phyloP scores from a whole-genome alignment of 1,140 invertebrate species.

The Drepana arcuata region DNA sequence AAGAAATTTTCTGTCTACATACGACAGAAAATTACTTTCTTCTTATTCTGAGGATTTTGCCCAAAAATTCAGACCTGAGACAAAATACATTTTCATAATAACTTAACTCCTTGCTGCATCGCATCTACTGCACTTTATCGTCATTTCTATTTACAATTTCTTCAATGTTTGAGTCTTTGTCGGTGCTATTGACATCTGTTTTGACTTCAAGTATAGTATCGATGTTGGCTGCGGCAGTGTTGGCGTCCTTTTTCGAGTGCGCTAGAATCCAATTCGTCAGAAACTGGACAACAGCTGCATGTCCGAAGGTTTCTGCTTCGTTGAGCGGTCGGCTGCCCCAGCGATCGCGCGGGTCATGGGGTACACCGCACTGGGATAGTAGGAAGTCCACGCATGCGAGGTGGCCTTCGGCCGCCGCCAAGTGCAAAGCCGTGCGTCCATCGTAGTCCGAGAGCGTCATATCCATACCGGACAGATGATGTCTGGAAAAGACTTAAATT shows the following conservation, averaged over 20 bases:
- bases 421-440: constrained; percentile 91
- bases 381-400: constrained; percentile 90
- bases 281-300: constrained; percentile 82
- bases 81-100: no score
- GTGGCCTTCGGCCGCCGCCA: constrained; percentile 93
- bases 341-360: constrained; percentile 84
- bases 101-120: no score
- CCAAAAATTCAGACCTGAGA: no score
- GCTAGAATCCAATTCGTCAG: constrained; percentile 77
- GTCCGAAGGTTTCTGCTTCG: constrained; percentile 88
- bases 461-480: constrained; percentile 92
- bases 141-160: no score
- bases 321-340: constrained; percentile 93
- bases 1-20: no score
- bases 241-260: constrained; percentile 30
- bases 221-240: constrained; percentile 48
- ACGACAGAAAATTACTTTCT: no score
- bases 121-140: no score
- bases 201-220: no score
- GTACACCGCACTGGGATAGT: constrained; percentile 87
- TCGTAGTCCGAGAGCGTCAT: constrained; percentile 94
- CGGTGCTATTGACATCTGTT: no score
- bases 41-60: no score
- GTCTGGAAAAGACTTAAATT: no score
- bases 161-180: no score